A percentile compares a stretch with the other conserved stretches of the same genome.
These are phyloP conservation scores for Lacerta agilis DNA, from an alignment of 2,797 vertebrate genomes.

Conservation along the genomic window DNA sequence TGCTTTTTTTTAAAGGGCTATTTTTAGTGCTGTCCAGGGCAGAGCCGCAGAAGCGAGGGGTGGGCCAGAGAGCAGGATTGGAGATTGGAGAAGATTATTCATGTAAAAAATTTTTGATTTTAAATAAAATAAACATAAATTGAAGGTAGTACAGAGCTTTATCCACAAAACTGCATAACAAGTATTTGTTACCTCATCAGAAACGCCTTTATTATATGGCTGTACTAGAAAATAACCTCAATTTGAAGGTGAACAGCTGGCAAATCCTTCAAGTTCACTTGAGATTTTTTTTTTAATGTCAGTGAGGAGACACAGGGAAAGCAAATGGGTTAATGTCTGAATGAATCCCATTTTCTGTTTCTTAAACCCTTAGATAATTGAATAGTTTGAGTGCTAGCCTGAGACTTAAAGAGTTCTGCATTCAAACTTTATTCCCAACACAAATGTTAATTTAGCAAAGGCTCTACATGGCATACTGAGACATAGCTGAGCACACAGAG, in stretches of 20 bases:
- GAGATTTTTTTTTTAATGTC: not conserved
- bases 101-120: not conserved
- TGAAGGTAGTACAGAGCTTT: not conserved
- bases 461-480: not conserved
- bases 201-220: not conserved
- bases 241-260: not conserved
- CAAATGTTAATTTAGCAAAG: not conserved
- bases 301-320: not conserved
- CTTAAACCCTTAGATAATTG: not conserved
- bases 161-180: not conserved
- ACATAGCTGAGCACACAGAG: not conserved
- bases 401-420: not conserved
- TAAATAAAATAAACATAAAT: not conserved
- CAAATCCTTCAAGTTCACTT: slow-evolving; percentile 8
- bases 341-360: not conserved
- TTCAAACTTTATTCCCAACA: not conserved
- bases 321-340: not conserved
- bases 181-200: not conserved
- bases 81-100: not conserved
- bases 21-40: too few relatives aligned
- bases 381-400: not conserved
- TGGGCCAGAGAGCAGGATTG: not conserved
- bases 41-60: too few relatives aligned
- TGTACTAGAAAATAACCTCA: not conserved
- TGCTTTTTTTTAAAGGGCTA: too few relatives aligned